Conservation (phyloP, 2,888 invertebrate species). For the Stenichneumon culpator region DNA sequence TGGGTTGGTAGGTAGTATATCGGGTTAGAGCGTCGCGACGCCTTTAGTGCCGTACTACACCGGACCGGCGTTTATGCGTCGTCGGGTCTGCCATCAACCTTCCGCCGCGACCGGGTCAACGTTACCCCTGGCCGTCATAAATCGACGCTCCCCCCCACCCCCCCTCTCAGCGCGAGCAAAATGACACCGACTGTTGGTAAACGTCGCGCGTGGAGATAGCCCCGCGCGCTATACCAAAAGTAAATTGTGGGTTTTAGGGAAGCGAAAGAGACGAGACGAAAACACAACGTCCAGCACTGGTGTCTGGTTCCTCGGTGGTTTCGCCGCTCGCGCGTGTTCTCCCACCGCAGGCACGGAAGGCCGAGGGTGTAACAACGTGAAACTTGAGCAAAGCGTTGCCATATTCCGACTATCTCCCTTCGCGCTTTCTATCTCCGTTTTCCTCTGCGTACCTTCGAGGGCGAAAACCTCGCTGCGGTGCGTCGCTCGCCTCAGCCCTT, state of each 20-base stretch:
- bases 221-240: neutral
- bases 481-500: slow-evolving; percentile 1
- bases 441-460: neutral
- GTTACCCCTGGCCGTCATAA: slow-evolving; percentile 32
- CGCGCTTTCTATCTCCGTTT: neutral
- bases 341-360: neutral
- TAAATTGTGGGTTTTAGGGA: neutral
- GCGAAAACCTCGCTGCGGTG: neutral
- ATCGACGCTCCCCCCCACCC: slow-evolving; percentile 17
- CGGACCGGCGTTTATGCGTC: slow-evolving; percentile 35
- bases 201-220: neutral
- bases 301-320: slow-evolving; percentile 8
- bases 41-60: slow-evolving; percentile 13
- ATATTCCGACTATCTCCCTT: slow-evolving; percentile 2
- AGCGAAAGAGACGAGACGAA: slow-evolving; percentile 4
- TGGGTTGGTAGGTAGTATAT: neutral
- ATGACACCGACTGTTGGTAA: slow-evolving; percentile 20
- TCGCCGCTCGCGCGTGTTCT: neutral
- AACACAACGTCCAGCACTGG: neutral
- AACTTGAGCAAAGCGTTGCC: neutral
- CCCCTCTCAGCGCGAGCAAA: slow-evolving; percentile 1
- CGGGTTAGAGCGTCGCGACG: slow-evolving; percentile 21
- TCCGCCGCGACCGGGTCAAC: slow-evolving; percentile 41
- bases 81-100: slow-evolving; percentile 3
- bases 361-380: neutral